phyloP scores from a whole-genome alignment of 2,113 vertebrate genomes.

The Chaetorhynchus papuensis region DNA sequence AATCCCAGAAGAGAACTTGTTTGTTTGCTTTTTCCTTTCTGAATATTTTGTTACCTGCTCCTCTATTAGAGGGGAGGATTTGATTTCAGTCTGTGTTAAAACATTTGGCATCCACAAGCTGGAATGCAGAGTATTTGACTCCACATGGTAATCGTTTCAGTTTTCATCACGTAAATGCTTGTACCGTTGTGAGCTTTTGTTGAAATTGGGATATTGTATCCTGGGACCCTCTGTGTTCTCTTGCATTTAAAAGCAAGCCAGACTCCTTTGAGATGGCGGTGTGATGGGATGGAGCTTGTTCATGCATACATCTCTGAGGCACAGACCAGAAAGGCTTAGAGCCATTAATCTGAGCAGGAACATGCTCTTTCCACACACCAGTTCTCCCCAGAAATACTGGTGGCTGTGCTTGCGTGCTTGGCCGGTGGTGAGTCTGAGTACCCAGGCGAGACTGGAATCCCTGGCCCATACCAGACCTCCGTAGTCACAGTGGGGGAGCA shows the following conservation, averaged over 20 bases:
- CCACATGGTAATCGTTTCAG: not conserved
- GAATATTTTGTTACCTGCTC: not conserved
- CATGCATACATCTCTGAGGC: not conserved
- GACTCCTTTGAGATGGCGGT: not conserved
- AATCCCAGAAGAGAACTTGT: not conserved
- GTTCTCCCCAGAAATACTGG: not conserved
- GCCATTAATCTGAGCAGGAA: not conserved
- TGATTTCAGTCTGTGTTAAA: not conserved
- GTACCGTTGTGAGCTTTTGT: not conserved
- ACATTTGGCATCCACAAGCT: not conserved
- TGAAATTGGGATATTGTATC: not conserved
- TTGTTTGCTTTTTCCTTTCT: not conserved
- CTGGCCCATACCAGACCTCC: not conserved
- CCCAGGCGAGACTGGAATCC: not conserved
- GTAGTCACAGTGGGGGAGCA: not conserved
- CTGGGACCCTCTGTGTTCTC: not conserved
- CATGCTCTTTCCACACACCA: not conserved
- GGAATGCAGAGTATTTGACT: not conserved
- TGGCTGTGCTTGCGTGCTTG: not conserved
- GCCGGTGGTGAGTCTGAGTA: not conserved
- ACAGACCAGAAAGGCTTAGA: not conserved
- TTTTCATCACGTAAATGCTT: not conserved
- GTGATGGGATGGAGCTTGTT: not conserved
- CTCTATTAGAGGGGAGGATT: not conserved
- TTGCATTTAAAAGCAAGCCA: not conserved